phyloP scores from a whole-genome alignment of 2,113 vertebrate genomes.

The Larimichthys crocea region DNA sequence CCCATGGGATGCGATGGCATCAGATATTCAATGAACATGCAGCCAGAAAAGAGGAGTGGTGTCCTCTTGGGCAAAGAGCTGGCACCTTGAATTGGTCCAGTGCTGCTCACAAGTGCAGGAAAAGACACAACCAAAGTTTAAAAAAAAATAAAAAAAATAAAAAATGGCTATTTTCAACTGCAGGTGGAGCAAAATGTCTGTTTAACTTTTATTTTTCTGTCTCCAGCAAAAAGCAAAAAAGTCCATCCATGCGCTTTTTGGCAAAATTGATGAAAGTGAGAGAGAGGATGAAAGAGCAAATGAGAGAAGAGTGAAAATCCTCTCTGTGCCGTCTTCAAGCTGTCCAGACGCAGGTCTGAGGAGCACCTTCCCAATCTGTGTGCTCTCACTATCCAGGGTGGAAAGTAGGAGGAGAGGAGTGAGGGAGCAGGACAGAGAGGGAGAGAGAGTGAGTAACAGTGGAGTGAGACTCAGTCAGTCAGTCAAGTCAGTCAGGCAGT shows the following conservation, averaged over 20 bases:
- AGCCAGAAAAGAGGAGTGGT: constrained; percentile 60
- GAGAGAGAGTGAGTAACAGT: constrained; percentile 70
- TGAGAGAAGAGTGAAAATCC: constrained; percentile 63
- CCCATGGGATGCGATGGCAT: constrained; percentile 74
- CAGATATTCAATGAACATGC: constrained; percentile 72
- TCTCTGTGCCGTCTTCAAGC: constrained; percentile 77
- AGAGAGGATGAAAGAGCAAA: constrained; percentile 39
- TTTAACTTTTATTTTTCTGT: constrained; percentile 64
- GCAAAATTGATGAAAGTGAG: constrained; percentile 41
- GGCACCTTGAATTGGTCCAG: constrained; percentile 68
- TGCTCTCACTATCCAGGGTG: constrained; percentile 79
- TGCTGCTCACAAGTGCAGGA: constrained; percentile 66
- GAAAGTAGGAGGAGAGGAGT: constrained; percentile 85
- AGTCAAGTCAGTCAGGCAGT: constrained; percentile 62
- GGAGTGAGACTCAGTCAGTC: constrained; percentile 68
- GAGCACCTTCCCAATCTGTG: constrained; percentile 85
- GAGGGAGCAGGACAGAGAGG: constrained; percentile 71
- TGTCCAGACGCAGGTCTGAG: constrained; percentile 82
- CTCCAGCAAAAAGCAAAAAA: constrained; percentile 69
- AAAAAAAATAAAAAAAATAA: constrained; percentile 1
- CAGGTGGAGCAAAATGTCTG: constrained; percentile 65
- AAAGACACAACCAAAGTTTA: constrained; percentile 31
- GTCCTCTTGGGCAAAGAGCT: constrained; percentile 59
- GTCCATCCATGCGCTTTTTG: constrained; percentile 78
- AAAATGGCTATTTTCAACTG: constrained; percentile 43